Percentiles rank a stretch among this genome's conserved stretches.
phyloP scores from a whole-genome alignment of 2,888 invertebrate species.

The Lissonota sp. region DNA sequence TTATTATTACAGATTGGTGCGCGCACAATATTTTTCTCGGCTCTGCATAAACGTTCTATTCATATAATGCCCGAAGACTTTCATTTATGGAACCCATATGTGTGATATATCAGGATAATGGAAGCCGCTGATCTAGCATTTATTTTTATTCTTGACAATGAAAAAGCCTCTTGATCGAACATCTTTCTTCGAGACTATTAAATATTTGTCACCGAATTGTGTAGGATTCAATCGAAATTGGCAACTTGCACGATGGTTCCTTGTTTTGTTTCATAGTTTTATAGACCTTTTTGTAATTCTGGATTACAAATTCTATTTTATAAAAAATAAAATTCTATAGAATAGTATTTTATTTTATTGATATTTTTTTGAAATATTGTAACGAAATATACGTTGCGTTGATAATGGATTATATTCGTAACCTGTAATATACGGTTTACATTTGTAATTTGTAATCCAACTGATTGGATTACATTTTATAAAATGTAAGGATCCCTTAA shows the following conservation, averaged over 20 bases:
- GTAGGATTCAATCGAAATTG: too few relatives aligned
- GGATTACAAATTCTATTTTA: too few relatives aligned
- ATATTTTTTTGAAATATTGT: too few relatives aligned
- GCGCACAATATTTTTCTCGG: slow-evolving; percentile 12
- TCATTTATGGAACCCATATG: not conserved
- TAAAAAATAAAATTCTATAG: too few relatives aligned
- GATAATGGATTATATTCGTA: too few relatives aligned
- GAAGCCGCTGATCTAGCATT: slow-evolving; percentile 3
- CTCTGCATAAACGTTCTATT: slow-evolving; percentile 16
- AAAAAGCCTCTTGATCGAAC: not conserved
- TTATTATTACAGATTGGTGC: slow-evolving; percentile 45
- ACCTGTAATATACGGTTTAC: too few relatives aligned
- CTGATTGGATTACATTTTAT: too few relatives aligned
- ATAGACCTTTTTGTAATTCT: not conserved
- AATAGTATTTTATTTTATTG: too few relatives aligned
- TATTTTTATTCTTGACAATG: not conserved
- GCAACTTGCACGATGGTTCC: too few relatives aligned
- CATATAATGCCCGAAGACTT: slow-evolving; percentile 14
- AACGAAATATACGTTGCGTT: too few relatives aligned
- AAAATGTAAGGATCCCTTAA: too few relatives aligned
- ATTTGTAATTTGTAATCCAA: too few relatives aligned
- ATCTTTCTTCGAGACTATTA: not conserved
- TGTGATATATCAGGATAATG: not conserved
- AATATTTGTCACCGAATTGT: not conserved
- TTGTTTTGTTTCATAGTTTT: not conserved